phyloP scores from a whole-genome alignment of 2,113 vertebrate genomes.

The Seriola aureovittata region DNA sequence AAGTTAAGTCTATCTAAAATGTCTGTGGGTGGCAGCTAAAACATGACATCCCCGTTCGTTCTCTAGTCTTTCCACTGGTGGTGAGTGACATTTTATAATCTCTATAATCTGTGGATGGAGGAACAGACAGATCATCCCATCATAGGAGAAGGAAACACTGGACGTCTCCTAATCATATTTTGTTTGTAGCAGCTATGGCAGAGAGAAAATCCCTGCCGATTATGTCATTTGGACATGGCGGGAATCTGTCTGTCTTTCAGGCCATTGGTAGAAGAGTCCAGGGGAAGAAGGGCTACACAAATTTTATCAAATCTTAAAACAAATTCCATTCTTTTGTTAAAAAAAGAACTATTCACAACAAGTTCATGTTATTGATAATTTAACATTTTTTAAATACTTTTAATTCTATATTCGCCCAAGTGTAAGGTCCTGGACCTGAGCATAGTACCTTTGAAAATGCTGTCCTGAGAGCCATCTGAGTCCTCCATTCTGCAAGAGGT shows the following conservation, averaged over 20 bases:
- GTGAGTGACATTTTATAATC: slow-evolving; percentile 54
- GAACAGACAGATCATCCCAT: slow-evolving; percentile 56
- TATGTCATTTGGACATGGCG: slow-evolving; percentile 51
- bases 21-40: slow-evolving; percentile 50
- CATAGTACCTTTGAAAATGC: slow-evolving; percentile 66
- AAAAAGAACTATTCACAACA: slow-evolving; percentile 35
- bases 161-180: slow-evolving; percentile 57
- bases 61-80: slow-evolving; percentile 19
- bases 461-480: slow-evolving; percentile 74
- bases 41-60: slow-evolving; percentile 11
- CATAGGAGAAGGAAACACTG: slow-evolving; percentile 39
- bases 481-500: slow-evolving; percentile 55
- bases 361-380: slow-evolving; percentile 39
- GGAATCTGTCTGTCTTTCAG: slow-evolving; percentile 49
- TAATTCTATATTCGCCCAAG: slow-evolving; percentile 49
- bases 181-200: slow-evolving; percentile 69
- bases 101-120: slow-evolving; percentile 61
- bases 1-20: slow-evolving; percentile 50
- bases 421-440: slow-evolving; percentile 59
- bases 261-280: slow-evolving; percentile 30
- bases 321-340: slow-evolving; percentile 42
- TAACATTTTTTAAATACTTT: slow-evolving; percentile 51
- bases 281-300: slow-evolving; percentile 41
- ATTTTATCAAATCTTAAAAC: slow-evolving; percentile 53
- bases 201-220: slow-evolving; percentile 65